Base-by-base conservation (phyloP, 2,888 invertebrate genomes). In the Agriopis marginaria region DNA sequence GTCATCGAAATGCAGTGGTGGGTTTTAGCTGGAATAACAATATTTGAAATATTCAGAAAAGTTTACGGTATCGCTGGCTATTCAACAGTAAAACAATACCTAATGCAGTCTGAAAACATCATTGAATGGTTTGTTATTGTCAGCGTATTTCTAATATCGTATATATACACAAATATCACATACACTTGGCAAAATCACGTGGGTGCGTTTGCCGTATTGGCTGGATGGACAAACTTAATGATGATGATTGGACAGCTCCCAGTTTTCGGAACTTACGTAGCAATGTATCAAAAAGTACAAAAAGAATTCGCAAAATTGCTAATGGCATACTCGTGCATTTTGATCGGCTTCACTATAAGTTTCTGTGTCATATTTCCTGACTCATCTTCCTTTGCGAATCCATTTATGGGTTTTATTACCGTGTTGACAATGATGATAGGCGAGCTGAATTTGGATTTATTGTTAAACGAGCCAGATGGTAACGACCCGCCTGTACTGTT, bases 351-450 rank as follows among this genome's bases (percentile, higher is more conserved):
- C 82, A 97, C 97, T 0, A 97, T 98, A 69, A 97, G 97, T 85
- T 98, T 98, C 83, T 97, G 97, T 88, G 97, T 98, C 0, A 97
- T 98, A 83, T 98, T 98, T 86, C 97, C 97, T 0, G 96, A 96
- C 74, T 97, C 97, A 0, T 96, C 97, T 12, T 96, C 97, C 0
- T 97, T 98, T 83, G 96, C 97, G 11, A 97, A 97, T 88, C 97
- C 97, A 0, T 97, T 97, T 76, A 97, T 97, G 89, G 97, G 97
- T 9, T 96, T 98, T 72, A 97, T 98, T 70, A 97, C 97, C 2
- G 97, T 98, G 6, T 87, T 98, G 70, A 97, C 97, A 0, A 98
- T 98, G 97, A 98, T 98, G 97, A 97, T 97, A 8, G 98, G 98
- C 0, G 98, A 98, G 86, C 91, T 97, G 78, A 97, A 97, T 84